These are phyloP conservation scores for Smittia aterrima DNA, from an alignment of 2,888 invertebrate genomes.

Conservation along the genomic window DNA sequence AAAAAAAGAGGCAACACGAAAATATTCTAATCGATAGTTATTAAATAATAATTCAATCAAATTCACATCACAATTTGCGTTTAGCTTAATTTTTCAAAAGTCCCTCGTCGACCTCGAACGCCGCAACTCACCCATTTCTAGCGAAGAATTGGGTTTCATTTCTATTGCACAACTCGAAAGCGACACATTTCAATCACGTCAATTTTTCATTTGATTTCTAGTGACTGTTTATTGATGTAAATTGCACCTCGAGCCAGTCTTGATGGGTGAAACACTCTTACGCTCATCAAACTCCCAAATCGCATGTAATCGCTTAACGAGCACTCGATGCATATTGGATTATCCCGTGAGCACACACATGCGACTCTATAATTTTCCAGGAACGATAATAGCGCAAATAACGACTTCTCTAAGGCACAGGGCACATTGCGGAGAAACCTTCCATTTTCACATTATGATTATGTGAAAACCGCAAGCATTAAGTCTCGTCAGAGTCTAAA, in stretches of 20 bases:
- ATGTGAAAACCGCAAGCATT: slow-evolving; percentile 26
- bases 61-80: slow-evolving; percentile 33
- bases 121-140: not conserved
- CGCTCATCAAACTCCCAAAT: too few species aligned
- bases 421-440: slow-evolving; percentile 9
- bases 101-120: not conserved
- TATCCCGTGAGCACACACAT: not conserved
- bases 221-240: slow-evolving; percentile 35
- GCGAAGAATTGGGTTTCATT: not conserved
- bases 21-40: slow-evolving; percentile 27
- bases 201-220: slow-evolving; percentile 27
- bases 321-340: not conserved
- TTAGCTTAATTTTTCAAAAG: not conserved
- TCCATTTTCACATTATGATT: slow-evolving; percentile 39
- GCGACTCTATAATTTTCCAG: slow-evolving; percentile 15
- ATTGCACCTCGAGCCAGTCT: slow-evolving; percentile 19
- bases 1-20: too few species aligned
- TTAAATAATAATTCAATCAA: slow-evolving; percentile 39
- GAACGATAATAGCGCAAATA: not conserved
- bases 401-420: not conserved
- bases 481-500: slow-evolving; percentile 23
- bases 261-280: not conserved
- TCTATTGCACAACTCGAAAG: not conserved
- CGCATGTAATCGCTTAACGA: slow-evolving; percentile 10
- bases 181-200: slow-evolving; percentile 33